phyloP scores from a whole-genome alignment of 2,113 vertebrate species.

The Psephotus haematonotus region DNA sequence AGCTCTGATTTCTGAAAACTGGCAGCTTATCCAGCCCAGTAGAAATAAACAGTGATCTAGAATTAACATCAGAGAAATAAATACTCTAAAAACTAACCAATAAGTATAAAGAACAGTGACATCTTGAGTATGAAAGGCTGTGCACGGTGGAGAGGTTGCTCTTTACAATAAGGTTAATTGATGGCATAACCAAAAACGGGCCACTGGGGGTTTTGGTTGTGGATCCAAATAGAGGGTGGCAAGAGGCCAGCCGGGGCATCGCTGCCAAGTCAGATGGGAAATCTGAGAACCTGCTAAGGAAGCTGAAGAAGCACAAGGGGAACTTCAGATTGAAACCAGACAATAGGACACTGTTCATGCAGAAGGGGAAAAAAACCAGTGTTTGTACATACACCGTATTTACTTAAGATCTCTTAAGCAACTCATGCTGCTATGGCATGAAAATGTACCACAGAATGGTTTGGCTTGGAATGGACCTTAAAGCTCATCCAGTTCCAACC shows the following conservation, averaged over 20 bases:
- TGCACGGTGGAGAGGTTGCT: not conserved
- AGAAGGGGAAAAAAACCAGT: not conserved
- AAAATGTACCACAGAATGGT: not conserved
- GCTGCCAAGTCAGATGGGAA: not conserved
- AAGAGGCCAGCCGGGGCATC: not conserved
- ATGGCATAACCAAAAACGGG: not conserved
- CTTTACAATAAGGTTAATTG: not conserved
- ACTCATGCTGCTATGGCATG: not conserved
- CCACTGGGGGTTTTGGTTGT: not conserved
- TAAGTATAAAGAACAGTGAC: not conserved
- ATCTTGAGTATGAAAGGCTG: rapidly evolving
- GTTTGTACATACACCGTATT: not conserved
- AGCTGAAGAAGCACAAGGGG: not conserved
- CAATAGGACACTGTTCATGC: not conserved
- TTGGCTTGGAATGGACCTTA: not conserved
- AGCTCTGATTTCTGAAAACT: not conserved
- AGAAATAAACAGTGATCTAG: constrained; percentile 8
- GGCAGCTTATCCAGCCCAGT: not conserved
- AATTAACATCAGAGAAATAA: not conserved
- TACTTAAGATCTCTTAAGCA: not conserved
- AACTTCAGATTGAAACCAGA: not conserved
- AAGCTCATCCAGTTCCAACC: not conserved
- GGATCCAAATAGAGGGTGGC: not conserved
- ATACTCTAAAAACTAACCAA: not conserved
- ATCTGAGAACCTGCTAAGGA: not conserved